These are phyloP conservation scores for Mus pahari DNA, from an alignment of 2,113 vertebrate species.

Conservation along the genomic window DNA sequence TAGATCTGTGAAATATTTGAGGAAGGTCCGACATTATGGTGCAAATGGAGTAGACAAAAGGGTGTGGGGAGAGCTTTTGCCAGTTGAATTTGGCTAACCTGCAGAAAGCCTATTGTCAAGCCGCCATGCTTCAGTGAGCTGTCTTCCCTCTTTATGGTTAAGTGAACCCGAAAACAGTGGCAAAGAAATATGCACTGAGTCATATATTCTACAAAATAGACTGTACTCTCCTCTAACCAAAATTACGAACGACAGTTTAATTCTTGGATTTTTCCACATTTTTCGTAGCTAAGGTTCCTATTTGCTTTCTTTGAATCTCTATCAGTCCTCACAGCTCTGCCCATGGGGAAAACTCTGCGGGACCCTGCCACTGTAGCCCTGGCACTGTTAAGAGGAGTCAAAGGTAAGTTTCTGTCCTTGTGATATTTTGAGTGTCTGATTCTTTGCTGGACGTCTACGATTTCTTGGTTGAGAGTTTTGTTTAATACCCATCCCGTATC, in stretches of 20 bases:
- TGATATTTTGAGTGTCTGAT: constrained; percentile 62
- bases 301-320: constrained; percentile 71
- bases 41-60: constrained; percentile 77
- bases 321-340: constrained; percentile 46
- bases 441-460: constrained; percentile 3
- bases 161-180: constrained; percentile 83
- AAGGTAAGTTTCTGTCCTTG: constrained; percentile 70
- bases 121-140: constrained; percentile 80
- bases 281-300: constrained; percentile 72
- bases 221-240: constrained; percentile 70
- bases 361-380: constrained; percentile 61
- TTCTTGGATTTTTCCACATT: constrained; percentile 74
- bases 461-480: constrained; percentile 66
- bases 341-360: constrained; percentile 69
- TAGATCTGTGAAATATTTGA: constrained; percentile 74
- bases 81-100: constrained; percentile 81
- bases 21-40: constrained; percentile 70
- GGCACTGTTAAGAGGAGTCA: constrained; percentile 72
- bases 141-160: constrained; percentile 83
- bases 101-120: constrained; percentile 82
- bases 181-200: constrained; percentile 81
- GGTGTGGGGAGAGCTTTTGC: constrained; percentile 74
- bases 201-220: constrained; percentile 79
- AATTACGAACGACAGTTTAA: constrained; percentile 67
- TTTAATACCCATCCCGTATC: background rate